Percentiles rank a stretch among this genome's conserved stretches.
Conservation (phyloP, 2,113 vertebrate genomes). For the Forbesichthys agassizii region DNA sequence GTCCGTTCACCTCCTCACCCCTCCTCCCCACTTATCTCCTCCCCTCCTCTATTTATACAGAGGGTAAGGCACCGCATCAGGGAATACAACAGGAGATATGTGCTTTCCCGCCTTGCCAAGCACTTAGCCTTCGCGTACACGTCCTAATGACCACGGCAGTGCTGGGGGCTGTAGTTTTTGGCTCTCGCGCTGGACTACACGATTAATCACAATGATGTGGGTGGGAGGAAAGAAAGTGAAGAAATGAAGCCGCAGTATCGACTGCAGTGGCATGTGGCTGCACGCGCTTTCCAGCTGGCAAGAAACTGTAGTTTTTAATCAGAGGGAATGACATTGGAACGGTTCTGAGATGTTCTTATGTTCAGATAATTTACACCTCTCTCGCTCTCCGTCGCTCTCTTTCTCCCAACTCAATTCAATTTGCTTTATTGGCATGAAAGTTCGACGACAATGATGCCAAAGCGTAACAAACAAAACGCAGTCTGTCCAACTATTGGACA, state of each 20-base stretch:
- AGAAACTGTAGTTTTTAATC: not conserved
- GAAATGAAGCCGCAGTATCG: not conserved
- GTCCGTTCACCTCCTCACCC: not conserved
- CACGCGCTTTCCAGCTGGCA: not conserved
- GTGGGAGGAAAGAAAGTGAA: not conserved
- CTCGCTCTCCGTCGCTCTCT: not conserved
- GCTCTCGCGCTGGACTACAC: not conserved
- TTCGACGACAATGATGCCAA: too few relatives aligned
- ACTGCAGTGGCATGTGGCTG: too few relatives aligned
- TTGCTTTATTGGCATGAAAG: too few relatives aligned
- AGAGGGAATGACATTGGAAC: not conserved
- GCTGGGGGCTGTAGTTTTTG: conserved; percentile 10
- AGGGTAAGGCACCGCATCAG: conserved; percentile 23
- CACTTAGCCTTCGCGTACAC: not conserved
- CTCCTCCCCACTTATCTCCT: not conserved
- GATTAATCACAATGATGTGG: not conserved
- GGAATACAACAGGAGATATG: not conserved
- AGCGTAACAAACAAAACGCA: too few relatives aligned
- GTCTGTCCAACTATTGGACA: too few relatives aligned
- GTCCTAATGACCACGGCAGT: not conserved
- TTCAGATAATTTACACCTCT: not conserved
- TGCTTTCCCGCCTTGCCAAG: conserved; percentile 1
- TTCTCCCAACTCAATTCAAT: too few relatives aligned
- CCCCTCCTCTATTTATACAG: conserved; percentile 22
- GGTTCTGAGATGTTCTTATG: not conserved